Evolutionary conservation across 2,888 invertebrate species (phyloP).

Genomic region (Nebria brevicollis): DNA sequence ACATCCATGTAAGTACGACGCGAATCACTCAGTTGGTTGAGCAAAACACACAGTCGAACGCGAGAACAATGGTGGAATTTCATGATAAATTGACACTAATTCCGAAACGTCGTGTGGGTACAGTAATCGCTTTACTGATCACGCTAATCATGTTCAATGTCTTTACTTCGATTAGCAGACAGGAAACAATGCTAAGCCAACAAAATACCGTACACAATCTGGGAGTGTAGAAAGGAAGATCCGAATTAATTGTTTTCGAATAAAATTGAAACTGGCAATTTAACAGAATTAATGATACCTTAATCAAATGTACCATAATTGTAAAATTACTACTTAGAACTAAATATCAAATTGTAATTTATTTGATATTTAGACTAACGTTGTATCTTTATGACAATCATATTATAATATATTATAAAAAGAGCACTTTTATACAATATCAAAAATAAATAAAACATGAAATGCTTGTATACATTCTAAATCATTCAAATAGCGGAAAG

Average conservation of each 20-base stretch:
- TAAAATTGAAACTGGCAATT: neutral
- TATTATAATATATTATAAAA: neutral
- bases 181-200: neutral
- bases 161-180: neutral
- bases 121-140: constrained; percentile 38
- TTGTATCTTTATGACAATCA: too few relatives aligned
- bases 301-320: too few relatives aligned
- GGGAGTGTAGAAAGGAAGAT: neutral
- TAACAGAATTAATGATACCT: neutral
- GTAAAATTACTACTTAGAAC: too few relatives aligned
- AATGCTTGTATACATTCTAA: neutral
- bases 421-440: neutral
- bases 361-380: too few relatives aligned
- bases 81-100: constrained; percentile 43
- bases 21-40: neutral
- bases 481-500: neutral
- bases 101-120: constrained; percentile 23
- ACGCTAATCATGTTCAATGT: constrained; percentile 18
- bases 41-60: neutral
- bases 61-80: constrained; percentile 38
- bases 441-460: neutral
- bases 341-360: too few relatives aligned
- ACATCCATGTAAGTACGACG: neutral
- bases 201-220: neutral
- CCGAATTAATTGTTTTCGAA: neutral